A percentile compares a stretch with the other conserved stretches of the same genome.
Evolutionary conservation across 2,113 vertebrate species (phyloP).

Genomic region (Silurus meridionalis): DNA sequence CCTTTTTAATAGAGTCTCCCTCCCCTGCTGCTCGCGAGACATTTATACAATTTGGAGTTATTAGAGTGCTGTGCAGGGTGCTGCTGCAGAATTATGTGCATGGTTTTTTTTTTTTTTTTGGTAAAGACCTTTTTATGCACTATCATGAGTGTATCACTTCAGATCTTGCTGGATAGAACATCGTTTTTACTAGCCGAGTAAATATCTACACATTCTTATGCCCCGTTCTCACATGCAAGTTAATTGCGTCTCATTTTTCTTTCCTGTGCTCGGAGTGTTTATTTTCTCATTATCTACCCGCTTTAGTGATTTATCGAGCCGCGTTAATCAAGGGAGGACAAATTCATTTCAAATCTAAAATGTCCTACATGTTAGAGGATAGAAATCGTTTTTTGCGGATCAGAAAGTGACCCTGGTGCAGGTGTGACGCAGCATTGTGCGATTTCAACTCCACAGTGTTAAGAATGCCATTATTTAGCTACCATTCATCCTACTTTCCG

Average conservation of each 20-base stretch:
- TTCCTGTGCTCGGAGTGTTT: constrained; percentile 41
- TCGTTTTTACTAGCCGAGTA: constrained; percentile 27
- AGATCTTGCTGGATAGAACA: constrained; percentile 22
- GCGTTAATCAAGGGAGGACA: constrained; percentile 49
- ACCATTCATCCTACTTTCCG: not conserved
- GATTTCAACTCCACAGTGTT: not conserved
- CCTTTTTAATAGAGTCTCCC: constrained; percentile 41
- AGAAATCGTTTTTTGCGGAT: not conserved
- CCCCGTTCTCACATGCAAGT: constrained; percentile 23
- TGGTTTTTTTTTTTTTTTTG: constrained; percentile 16
- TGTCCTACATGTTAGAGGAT: constrained; percentile 24
- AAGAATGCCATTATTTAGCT: not conserved
- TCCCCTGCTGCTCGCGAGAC: constrained; percentile 37
- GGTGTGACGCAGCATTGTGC: not conserved
- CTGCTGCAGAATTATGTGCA: constrained; percentile 34
- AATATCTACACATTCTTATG: constrained; percentile 29
- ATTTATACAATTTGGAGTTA: constrained; percentile 42
- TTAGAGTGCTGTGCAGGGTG: constrained; percentile 28
- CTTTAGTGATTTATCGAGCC: constrained; percentile 33
- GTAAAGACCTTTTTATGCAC: constrained; percentile 33
- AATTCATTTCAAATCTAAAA: constrained; percentile 44
- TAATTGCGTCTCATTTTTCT: constrained; percentile 36
- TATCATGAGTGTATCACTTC: constrained; percentile 27
- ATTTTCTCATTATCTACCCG: constrained; percentile 48
- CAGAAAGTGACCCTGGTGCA: not conserved